These are phyloP conservation scores for Hemaris fuciformis DNA, from an alignment of 2,888 invertebrate genomes.

Conservation along the genomic window DNA sequence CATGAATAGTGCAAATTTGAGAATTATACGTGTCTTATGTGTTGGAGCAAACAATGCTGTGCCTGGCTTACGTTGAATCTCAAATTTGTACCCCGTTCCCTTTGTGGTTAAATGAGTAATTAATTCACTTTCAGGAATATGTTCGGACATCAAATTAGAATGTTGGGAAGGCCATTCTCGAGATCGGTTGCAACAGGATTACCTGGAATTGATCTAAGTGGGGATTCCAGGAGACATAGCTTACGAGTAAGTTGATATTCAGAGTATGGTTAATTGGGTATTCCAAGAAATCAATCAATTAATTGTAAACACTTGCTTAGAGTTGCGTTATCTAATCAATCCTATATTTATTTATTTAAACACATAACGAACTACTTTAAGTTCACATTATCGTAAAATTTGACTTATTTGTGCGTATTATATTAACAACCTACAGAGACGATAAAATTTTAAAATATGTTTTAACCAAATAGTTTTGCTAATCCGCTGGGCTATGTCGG, in stretches of 20 bases:
- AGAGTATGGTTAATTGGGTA: neutral
- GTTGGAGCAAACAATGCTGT: constrained; percentile 50
- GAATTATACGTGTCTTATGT: constrained; percentile 26
- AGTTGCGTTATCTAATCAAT: too few relatives aligned
- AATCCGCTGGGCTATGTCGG: too few relatives aligned
- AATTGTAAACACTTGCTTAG: too few relatives aligned
- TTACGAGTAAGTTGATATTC: constrained; percentile 72
- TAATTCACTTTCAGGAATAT: constrained; percentile 80
- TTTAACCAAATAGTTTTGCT: too few relatives aligned
- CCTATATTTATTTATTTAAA: too few relatives aligned
- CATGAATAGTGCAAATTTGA: constrained; percentile 56
- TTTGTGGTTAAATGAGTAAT: constrained; percentile 54
- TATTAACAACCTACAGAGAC: too few relatives aligned
- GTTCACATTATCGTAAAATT: too few relatives aligned
- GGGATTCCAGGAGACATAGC: constrained; percentile 81
- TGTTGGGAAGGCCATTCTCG: constrained; percentile 84
- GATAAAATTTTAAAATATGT: too few relatives aligned
- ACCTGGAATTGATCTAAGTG: constrained; percentile 74
- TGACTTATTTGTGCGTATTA: too few relatives aligned
- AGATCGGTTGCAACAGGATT: constrained; percentile 83
- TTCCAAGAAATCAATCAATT: neutral
- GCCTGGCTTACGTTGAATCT: constrained; percentile 64
- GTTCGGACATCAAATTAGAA: constrained; percentile 84
- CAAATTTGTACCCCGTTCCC: constrained; percentile 45
- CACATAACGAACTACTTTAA: too few relatives aligned